Evolutionary conservation across 2,888 invertebrate species (phyloP).

Genomic region (Hoplodrina blanda): DNA sequence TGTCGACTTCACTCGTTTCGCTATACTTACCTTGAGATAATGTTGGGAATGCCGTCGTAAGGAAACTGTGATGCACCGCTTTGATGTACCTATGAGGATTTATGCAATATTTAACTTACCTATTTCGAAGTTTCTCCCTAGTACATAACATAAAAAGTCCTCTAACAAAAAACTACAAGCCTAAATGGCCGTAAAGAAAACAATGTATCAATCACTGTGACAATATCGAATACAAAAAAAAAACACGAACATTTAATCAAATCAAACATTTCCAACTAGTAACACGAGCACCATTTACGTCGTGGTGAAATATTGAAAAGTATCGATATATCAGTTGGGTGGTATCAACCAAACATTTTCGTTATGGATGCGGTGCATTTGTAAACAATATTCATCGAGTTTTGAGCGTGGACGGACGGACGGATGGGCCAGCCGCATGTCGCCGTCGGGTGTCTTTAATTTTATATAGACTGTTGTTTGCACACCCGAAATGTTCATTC

Average conservation of each 20-base stretch:
- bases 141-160: not conserved
- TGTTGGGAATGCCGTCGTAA: slow-evolving; percentile 14
- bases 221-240: slow-evolving; percentile 47
- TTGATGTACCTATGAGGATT: not conserved
- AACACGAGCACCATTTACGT: slow-evolving; percentile 55
- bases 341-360: slow-evolving; percentile 77
- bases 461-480: slow-evolving; percentile 79
- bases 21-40: slow-evolving; percentile 57
- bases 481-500: slow-evolving; percentile 70
- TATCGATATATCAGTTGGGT: slow-evolving; percentile 70
- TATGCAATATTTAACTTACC: not conserved
- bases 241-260: slow-evolving; percentile 48
- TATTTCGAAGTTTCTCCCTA: not conserved
- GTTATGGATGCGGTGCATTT: slow-evolving; percentile 82
- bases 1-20: slow-evolving; percentile 68
- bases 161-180: not conserved
- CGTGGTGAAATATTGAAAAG: slow-evolving; percentile 62
- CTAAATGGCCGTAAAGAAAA: slow-evolving; percentile 3
- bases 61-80: slow-evolving; percentile 1
- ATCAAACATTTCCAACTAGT: slow-evolving; percentile 51
- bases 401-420: slow-evolving; percentile 67
- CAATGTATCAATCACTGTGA: slow-evolving; percentile 23
- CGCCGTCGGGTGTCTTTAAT: slow-evolving; percentile 80
- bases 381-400: slow-evolving; percentile 81
- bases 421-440: slow-evolving; percentile 60